phyloP scores from a whole-genome alignment of 2,888 invertebrate genomes.

The Chironomus riparius region DNA sequence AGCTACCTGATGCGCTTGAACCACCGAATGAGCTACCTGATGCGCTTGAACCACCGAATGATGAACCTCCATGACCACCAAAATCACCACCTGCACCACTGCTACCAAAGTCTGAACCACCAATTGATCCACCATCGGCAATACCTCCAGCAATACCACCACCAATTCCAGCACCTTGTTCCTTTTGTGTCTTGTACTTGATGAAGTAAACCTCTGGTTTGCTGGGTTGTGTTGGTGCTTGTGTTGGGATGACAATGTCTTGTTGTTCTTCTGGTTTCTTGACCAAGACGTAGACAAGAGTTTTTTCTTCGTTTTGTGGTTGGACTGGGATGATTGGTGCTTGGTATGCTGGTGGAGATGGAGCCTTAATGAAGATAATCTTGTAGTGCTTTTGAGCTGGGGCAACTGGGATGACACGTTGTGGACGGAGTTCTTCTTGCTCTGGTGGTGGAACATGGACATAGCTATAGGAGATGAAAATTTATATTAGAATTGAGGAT shows the following conservation, averaged over 20 bases:
- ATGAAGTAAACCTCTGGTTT: constrained; percentile 89
- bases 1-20: not conserved
- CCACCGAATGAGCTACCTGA: not conserved
- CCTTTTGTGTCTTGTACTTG: constrained; percentile 56
- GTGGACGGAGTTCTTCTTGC: constrained; percentile 60
- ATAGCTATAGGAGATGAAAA: constrained; percentile 29
- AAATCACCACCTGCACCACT: not conserved
- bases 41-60: not conserved
- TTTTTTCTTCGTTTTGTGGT: constrained; percentile 79
- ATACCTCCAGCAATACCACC: not conserved
- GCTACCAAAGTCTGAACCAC: not conserved
- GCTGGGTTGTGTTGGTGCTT: constrained; percentile 72
- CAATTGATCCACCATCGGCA: not conserved
- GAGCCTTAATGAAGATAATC: constrained; percentile 88
- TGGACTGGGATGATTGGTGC: constrained; percentile 72
- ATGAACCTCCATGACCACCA: not conserved
- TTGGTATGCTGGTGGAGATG: constrained; percentile 71
- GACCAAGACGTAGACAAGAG: constrained; percentile 78
- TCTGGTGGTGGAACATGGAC: constrained; percentile 49
- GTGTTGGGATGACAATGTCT: constrained; percentile 66
- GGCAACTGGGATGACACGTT: constrained; percentile 56
- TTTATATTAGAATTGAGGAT: too few species aligned
- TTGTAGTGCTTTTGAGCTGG: constrained; percentile 83
- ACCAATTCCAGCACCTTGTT: constrained; percentile 32
- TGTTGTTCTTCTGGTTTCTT: constrained; percentile 81